Base-by-base conservation (phyloP, 2,113 vertebrate genomes). In the Melanerpes formicivorus region DNA sequence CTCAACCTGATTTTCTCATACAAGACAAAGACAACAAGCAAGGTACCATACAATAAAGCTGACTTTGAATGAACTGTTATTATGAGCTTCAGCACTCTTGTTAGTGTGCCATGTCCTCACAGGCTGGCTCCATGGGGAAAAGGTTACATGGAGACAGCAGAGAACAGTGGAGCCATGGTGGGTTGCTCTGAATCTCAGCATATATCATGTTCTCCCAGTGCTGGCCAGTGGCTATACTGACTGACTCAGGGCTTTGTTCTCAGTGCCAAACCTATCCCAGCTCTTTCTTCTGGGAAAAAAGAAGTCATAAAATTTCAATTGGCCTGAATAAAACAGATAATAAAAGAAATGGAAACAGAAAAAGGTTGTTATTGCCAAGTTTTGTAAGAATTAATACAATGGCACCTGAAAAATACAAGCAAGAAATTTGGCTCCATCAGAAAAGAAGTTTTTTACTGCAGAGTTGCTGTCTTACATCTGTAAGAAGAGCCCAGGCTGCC, bases 191-290 rank as follows among this genome's bases (percentile, higher is more conserved):
- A 80, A 72, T 72, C 62, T 87, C 59, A 71, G 73, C 4, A 1
- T 87, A 59, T 90, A 75, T 90, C 80, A 76, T 78, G 79, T 83
- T 87, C 71, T 93, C 5, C 1, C 63, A 83, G 44, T 80, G 46
- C 90, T 70, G 71, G 87, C 62, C 14, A 6, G 72, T 82, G 76
- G 80, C 75, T 93, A 58, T 52, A 71, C 3, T 1, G 63, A 29
- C 46, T 80, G 70, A 83, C 58, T 80, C 82, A 77, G 50, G 30
- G 55, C 89, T 95, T 90, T 90, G 83, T 92, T 93, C 71, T 93
- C 63, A 37, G 30, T 74, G 76, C 90, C 87, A 92, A 55, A 32
- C 62, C 42, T 30, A 70, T 16, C 65, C 82, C 30, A 73, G 60
- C 1, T 5, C 74, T 87, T 90, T 83, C 44, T 87, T 89, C 55